Evolutionary conservation across 1,140 invertebrate species (phyloP).

Genomic region (Ruditapes philippinarum): DNA sequence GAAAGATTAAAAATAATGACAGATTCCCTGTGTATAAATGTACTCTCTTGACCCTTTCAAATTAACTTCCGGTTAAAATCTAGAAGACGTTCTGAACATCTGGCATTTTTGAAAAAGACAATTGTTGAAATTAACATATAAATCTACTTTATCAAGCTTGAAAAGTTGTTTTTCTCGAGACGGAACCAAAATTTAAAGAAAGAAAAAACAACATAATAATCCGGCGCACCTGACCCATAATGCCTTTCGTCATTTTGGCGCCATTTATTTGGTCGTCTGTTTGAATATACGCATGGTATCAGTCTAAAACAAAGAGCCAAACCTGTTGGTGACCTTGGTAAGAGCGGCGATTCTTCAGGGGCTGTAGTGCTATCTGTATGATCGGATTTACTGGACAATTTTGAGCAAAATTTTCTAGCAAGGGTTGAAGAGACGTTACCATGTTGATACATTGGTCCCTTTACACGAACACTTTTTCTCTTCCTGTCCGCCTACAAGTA

Average conservation of each 20-base stretch:
- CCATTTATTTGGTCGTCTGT: conserved; percentile 13
- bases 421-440: conserved; percentile 16
- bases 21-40: too few relatives aligned
- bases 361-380: conserved; percentile 1
- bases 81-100: too few relatives aligned
- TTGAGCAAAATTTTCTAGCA: conserved; percentile 62
- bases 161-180: not conserved
- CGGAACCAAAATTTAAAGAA: not conserved
- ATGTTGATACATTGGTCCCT: conserved; percentile 25
- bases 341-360: not conserved
- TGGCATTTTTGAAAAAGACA: too few relatives aligned
- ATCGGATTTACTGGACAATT: conserved; percentile 35
- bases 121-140: too few relatives aligned
- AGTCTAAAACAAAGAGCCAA: conserved; percentile 21
- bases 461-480: conserved; percentile 48
- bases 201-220: conserved; percentile 19
- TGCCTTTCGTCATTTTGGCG: conserved; percentile 6
- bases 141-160: too few relatives aligned
- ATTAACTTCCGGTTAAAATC: too few relatives aligned
- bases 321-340: conserved; percentile 41
- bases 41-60: too few relatives aligned
- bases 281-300: not conserved
- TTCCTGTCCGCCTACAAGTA: conserved; percentile 50
- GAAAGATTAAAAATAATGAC: too few relatives aligned
- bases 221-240: conserved; percentile 18